phyloP scores from a whole-genome alignment of 1,140 invertebrate species.

The Drosophila nigrodunni region DNA sequence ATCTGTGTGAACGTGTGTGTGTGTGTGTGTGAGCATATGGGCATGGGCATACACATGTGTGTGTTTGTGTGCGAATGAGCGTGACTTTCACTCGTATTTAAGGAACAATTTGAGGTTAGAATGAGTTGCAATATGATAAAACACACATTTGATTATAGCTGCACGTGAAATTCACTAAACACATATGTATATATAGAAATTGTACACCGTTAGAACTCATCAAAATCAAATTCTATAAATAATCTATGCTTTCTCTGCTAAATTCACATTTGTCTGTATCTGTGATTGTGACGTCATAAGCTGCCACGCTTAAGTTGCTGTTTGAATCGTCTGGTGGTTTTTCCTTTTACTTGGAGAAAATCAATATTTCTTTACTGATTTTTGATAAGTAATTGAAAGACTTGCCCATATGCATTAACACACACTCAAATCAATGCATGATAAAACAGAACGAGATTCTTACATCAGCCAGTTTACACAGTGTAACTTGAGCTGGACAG shows the following conservation, averaged over 20 bases:
- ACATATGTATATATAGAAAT: not conserved
- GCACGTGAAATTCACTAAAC: not conserved
- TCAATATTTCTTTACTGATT: constrained; percentile 40
- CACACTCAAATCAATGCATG: constrained; percentile 5
- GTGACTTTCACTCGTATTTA: constrained; percentile 12
- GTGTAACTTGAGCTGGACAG: constrained; percentile 4
- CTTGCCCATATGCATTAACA: constrained; percentile 3
- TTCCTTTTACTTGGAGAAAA: constrained; percentile 22
- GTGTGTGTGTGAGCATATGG: not conserved
- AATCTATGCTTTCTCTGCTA: not conserved
- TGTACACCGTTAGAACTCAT: not conserved
- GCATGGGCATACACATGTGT: not conserved
- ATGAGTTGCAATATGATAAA: constrained; percentile 1
- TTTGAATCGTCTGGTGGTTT: constrained; percentile 20
- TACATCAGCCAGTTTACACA: constrained; percentile 57
- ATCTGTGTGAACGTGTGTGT: not conserved
- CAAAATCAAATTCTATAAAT: constrained; percentile 1
- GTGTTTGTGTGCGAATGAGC: not conserved
- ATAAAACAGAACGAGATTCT: constrained; percentile 26
- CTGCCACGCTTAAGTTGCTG: constrained; percentile 6
- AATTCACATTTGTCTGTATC: constrained; percentile 1
- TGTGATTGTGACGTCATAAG: constrained; percentile 28
- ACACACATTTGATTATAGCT: not conserved
- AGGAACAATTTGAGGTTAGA: constrained; percentile 16
- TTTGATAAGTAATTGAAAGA: constrained; percentile 25